Conservation (phyloP, 2,888 invertebrate genomes). For the Thecocarcelia acutangulata region DNA sequence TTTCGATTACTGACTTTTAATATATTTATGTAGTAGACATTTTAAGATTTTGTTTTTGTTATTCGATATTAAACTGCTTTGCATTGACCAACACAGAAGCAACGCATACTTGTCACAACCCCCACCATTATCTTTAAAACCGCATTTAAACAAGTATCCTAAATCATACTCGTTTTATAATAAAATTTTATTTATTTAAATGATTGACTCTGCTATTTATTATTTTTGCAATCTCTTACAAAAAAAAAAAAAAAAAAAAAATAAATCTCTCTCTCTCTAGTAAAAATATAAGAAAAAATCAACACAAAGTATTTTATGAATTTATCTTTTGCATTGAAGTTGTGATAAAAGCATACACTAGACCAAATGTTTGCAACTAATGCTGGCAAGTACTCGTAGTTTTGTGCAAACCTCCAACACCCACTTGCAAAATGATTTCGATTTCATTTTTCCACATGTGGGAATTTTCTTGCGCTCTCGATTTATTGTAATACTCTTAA, state of each 20-base stretch:
- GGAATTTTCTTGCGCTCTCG: neutral
- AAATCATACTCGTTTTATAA: constrained; percentile 34
- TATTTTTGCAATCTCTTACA: constrained; percentile 30
- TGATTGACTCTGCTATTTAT: constrained; percentile 25
- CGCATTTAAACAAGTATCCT: constrained; percentile 37
- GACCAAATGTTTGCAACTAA: constrained; percentile 48
- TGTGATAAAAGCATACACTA: constrained; percentile 25
- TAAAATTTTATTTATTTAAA: constrained; percentile 45
- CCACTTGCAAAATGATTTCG: constrained; percentile 17
- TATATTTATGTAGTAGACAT: constrained; percentile 5
- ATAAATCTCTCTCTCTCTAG: neutral
- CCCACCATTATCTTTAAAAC: constrained; percentile 24
- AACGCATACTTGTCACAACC: constrained; percentile 25
- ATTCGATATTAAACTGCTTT: constrained; percentile 37
- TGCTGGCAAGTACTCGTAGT: neutral
- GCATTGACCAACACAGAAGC: constrained; percentile 46
- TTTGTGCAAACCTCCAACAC: constrained; percentile 31
- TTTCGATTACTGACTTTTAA: constrained; percentile 12
- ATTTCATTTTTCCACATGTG: neutral
- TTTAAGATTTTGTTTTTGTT: constrained; percentile 20
- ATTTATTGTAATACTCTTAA: neutral
- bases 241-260: neutral
- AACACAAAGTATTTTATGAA: constrained; percentile 32
- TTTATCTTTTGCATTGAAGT: neutral
- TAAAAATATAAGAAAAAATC: constrained; percentile 22